Conservation (phyloP, 2,113 vertebrate species). For the Rhinogobius similis region DNA sequence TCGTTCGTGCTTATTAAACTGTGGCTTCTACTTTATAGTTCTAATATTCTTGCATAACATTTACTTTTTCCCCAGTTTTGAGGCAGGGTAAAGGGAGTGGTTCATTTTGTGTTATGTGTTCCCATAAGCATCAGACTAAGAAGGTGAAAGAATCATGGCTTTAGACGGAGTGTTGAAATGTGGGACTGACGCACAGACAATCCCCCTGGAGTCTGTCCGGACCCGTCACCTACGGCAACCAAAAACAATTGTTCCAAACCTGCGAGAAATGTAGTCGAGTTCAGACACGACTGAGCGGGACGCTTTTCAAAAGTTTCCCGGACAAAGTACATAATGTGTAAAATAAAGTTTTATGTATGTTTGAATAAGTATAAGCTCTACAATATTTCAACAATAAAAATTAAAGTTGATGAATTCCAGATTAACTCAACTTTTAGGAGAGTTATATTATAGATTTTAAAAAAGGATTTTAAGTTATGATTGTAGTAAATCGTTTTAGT, state of each 20-base stretch:
- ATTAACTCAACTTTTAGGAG: too few species aligned
- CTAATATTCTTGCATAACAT: neutral
- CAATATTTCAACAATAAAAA: neutral
- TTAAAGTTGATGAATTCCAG: neutral
- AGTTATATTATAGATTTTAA: too few species aligned
- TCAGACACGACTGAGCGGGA: conserved; percentile 34
- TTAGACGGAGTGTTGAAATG: conserved; percentile 49
- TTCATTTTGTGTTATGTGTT: neutral
- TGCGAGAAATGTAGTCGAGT: neutral
- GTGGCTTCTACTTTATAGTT: neutral
- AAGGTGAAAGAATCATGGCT: too few species aligned
- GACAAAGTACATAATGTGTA: neutral
- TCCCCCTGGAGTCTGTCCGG: conserved; percentile 21
- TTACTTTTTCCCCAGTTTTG: neutral
- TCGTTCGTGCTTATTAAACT: too few species aligned
- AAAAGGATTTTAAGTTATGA: too few species aligned
- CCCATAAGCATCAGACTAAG: conserved; percentile 6
- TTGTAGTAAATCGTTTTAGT: too few species aligned
- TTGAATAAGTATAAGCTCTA: neutral
- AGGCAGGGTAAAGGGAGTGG: conserved; percentile 24
- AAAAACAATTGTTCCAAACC: conserved; percentile 28
- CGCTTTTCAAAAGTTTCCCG: neutral
- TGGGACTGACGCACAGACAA: conserved; percentile 17
- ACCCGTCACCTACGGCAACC: conserved; percentile 39
- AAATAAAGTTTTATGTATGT: too few species aligned